Base-by-base conservation (phyloP, 2,888 invertebrate genomes). In the Pristionchus exspectatus region DNA sequence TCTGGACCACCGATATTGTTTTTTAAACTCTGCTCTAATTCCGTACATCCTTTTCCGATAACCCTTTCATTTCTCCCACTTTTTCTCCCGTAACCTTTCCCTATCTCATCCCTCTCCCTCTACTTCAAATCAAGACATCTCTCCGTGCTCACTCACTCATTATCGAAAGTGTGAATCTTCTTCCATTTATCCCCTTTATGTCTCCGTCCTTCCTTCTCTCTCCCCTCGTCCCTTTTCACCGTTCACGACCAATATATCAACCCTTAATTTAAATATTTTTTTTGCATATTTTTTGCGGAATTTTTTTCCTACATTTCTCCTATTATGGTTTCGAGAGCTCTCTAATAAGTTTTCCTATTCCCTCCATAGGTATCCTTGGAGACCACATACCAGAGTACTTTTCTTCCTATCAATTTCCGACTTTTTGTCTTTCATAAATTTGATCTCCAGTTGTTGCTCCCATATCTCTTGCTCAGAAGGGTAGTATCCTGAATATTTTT, bases 81-180 rank as follows among this genome's bases (percentile, higher is more conserved):
- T 44, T 21, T 69, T 72, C 27, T 2, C 33, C 38, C 69, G 69
- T 69, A 74, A 81, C 50, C 81, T 27, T 33, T n/a, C 38, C 50
- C 2, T n/a, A 24, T 33, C 44, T 44, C 63, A 21, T n/a, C n/a
- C 54, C 81, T 50, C 69, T 50, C 69, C 1, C 24, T 77, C 74
- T 7, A 27, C 27, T 44, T 38, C 74, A 18, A 38, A 18, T 14
- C 33, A 30, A 72, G 44, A 0, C n/a, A 16, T 27, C 27, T 27
- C 69, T 77, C 4, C 44, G 10, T 77, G 38, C 74, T 44, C 69
- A 24, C 44, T 77, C 44, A 38, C 38, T 44, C 44, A n/a, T 50
- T 81, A 81, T 81, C 81, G 50, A 9, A 27, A 54, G 81, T 50
- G n/a, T 81, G 50, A 81, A 81, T 81, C 81, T 81, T 54, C 50